Evolutionary conservation across 2,797 vertebrate genomes (phyloP).

Genomic region (Falco peregrinus): DNA sequence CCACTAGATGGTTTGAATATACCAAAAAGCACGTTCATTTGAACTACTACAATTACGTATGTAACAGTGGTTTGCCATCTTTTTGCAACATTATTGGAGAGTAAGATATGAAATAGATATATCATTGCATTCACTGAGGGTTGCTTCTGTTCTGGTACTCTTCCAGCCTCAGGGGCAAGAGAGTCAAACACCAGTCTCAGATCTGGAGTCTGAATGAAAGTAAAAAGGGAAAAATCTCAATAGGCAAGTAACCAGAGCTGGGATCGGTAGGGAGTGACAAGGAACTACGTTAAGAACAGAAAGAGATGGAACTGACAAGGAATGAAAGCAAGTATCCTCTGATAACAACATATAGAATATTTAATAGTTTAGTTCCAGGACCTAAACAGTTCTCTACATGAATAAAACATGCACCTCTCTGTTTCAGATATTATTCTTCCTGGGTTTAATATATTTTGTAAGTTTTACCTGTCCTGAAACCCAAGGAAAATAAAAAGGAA

Average conservation of each 20-base stretch:
- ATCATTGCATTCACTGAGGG: neutral
- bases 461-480: neutral
- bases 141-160: neutral
- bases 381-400: neutral
- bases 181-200: conserved; percentile 11
- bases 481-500: neutral
- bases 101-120: conserved; percentile 18
- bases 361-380: neutral
- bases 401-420: neutral
- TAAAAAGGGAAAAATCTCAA: neutral
- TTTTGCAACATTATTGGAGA: neutral
- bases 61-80: neutral
- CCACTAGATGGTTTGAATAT: neutral
- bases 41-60: neutral
- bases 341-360: neutral
- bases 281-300: neutral
- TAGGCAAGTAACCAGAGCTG: neutral
- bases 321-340: neutral
- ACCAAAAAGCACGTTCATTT: neutral
- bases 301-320: neutral
- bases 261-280: neutral
- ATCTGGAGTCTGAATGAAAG: neutral
- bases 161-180: conserved; percentile 11
- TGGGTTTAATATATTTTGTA: neutral
- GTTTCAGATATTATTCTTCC: neutral